Evolutionary conservation across 1,140 invertebrate genomes (phyloP), one percentile per base, ranked within the genome.

Genomic region (Trigoniulus corallinus): DNA sequence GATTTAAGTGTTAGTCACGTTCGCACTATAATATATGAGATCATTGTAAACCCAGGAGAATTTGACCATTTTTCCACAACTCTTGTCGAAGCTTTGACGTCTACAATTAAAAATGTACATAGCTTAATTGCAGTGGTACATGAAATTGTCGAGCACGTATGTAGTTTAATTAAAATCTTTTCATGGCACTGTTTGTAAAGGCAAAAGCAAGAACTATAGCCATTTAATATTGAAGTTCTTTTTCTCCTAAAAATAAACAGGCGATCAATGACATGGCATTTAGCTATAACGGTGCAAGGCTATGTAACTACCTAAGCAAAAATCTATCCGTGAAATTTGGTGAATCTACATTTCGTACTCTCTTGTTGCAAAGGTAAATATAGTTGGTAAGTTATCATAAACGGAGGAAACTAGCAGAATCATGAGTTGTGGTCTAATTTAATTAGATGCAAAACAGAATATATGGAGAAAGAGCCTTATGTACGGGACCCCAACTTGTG

Each of bases 401-500:
- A n/a, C n/a, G n/a, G n/a, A n/a, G n/a, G n/a, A n/a, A n/a, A n/a
- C n/a, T n/a, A n/a, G n/a, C n/a, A n/a, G n/a, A n/a, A n/a, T n/a
- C n/a, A n/a, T n/a, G n/a, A n/a, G n/a, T n/a, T n/a, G n/a, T n/a
- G n/a, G n/a, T 10, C 7, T 46, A 24, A 7, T 25, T 46, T 46
- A 24, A 47, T 18, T 23, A 50, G 39, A 42, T 50, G 34, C 15
- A 25, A 50, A 13, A 12, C 2, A 41, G 48, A 50, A 50, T 50
- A 22, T 25, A 13, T n/a, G 10, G 10, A 37, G 47, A 37, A 20
- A 7, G n/a, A 37, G 37, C n/a, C 4, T 25, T 23, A 12, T 4
- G 7, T 34, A 48, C 3, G 22, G n/a, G 23, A 7, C 15, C 29
- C 34, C 18, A 47, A 47, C 7, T 3, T 3, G 22, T 4, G 22